Conservation (phyloP, 2,888 invertebrate genomes). For the Drosophila niveifrons region DNA sequence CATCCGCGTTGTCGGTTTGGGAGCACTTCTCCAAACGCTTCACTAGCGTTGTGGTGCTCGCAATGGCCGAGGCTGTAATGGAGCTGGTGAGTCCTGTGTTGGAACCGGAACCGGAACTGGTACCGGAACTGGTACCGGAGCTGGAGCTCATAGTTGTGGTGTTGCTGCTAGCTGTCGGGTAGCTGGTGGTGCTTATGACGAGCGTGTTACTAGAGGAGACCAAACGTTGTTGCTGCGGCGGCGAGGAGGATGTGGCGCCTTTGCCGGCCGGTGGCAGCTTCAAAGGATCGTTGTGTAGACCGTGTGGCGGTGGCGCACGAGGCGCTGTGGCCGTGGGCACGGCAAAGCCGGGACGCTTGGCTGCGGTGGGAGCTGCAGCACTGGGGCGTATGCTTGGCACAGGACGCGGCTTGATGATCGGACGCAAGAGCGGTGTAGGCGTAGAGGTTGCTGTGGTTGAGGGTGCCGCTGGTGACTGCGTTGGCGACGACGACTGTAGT, state of each 20-base stretch:
- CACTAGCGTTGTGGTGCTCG: conserved; percentile 1
- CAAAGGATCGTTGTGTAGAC: neutral
- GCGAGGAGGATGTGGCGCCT: neutral
- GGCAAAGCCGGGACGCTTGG: neutral
- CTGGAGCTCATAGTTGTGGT: neutral
- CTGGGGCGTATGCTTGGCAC: neutral
- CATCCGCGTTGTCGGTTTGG: conserved; percentile 37
- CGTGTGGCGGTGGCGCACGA: neutral
- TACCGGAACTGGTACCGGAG: neutral
- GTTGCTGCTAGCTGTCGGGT: neutral
- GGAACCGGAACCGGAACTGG: neutral
- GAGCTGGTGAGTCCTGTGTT: conserved; percentile 12
- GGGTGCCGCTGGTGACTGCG: conserved; percentile 7
- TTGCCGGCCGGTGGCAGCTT: neutral
- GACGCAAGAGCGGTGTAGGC: neutral
- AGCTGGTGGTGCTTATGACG: conserved; percentile 39
- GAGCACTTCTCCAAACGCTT: conserved; percentile 45
- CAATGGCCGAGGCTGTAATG: conserved; percentile 33
- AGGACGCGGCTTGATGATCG: neutral
- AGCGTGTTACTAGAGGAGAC: conserved; percentile 29
- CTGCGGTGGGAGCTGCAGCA: neutral
- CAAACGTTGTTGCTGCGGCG: conserved; percentile 11
- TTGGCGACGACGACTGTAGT: too few species aligned
- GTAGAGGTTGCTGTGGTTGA: neutral
- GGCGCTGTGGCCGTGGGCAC: neutral